Evolutionary conservation across 2,113 vertebrate genomes (phyloP), one percentile per base, ranked within the genome.

Genomic region (Parotia lawesii): DNA sequence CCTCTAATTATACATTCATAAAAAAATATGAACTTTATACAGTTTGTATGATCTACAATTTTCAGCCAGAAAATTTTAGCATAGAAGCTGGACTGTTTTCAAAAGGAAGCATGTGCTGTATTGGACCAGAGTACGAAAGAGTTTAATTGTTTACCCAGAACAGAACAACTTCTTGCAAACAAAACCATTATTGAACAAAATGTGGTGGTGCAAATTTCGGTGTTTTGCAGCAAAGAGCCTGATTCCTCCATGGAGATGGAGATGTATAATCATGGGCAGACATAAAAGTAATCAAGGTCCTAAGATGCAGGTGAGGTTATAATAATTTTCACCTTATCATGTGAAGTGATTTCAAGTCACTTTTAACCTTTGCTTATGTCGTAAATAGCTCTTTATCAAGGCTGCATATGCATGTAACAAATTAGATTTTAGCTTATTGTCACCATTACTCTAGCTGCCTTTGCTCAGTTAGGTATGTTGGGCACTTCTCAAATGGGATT

Each of bases 331-430:
- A 58, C 58, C 29, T 83, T 85, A 76, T 62, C 78, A 70, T 0
- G 0, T 42, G 19, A 78, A 81, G 65, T 69, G 33, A 85, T 83
- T 93, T 93, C 58, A 58, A 42, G 31, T 40, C 27, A 74, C 65
- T 94, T 87, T 73, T 92, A 95, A 93, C 88, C 82, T 96, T 91
- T 95, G 67, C 75, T 88, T 83, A 47, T 8, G 1, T 48, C 0
- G 0, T 21, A 92, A 76, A 74, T 29, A 27, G 22, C 35, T 51
- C 37, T 92, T 96, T 95, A 92, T 89, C 72, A 84, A 83, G 80
- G 70, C 47, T 80, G 42, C 72, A 67, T 35, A 70, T 64, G 83
- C 1, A 0, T 80, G 83, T 25, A 83, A 77, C 56, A 40, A 47
- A 86, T 80, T 9, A 73, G 67, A 92, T 58, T 90, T 89, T 54